Evolutionary conservation across 2,113 vertebrate species (phyloP).

Genomic region (Gobio gobio): DNA sequence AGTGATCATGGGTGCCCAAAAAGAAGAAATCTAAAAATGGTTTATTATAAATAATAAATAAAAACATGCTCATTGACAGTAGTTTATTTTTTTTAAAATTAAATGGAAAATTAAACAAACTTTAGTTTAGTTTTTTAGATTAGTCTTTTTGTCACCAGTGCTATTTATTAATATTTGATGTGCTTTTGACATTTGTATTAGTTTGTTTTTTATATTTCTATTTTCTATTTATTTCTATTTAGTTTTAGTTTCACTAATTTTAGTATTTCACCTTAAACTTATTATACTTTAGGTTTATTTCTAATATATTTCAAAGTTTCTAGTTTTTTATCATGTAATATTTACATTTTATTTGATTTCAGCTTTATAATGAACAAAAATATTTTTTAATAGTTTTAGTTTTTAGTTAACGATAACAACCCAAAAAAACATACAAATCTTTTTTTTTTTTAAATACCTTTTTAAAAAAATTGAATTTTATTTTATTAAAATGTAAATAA

Average conservation of each 20-base stretch:
- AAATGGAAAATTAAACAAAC: background rate
- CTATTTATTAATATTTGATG: background rate
- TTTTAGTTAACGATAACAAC: background rate
- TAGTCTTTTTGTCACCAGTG: background rate
- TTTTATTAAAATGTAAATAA: background rate
- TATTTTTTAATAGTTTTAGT: background rate
- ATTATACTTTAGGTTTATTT: background rate
- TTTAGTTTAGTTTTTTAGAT: too few relatives aligned
- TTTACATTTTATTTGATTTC: background rate
- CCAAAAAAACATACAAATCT: background rate
- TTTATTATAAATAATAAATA: background rate
- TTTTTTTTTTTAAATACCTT: too few relatives aligned
- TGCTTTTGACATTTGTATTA: background rate
- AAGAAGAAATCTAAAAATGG: background rate
- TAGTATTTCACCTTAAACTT: background rate
- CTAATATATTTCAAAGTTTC: background rate
- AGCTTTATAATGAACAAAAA: background rate
- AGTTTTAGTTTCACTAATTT: background rate
- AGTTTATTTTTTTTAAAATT: background rate
- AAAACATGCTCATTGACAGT: background rate
- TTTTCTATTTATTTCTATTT: background rate
- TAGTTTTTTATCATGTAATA: background rate
- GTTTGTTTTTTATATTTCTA: background rate
- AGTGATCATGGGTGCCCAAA: background rate
- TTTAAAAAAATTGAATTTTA: background rate